Percentiles rank a stretch among this genome's conserved stretches.
Evolutionary conservation across 2,888 invertebrate species (phyloP).

Genomic region (Poecilobothrus nobilitatus): DNA sequence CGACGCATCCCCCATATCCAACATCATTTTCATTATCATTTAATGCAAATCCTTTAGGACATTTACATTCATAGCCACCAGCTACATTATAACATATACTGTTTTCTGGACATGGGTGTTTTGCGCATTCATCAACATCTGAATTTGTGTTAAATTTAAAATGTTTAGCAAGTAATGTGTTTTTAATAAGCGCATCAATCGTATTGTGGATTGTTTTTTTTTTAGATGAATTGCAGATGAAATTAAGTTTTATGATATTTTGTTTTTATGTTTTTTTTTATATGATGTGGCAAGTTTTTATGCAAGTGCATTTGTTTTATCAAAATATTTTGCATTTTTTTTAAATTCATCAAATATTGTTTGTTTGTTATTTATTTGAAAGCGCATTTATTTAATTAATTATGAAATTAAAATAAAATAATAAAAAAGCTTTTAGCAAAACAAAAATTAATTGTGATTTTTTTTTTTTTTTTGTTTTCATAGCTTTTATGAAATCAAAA

Average conservation of each 20-base stretch:
- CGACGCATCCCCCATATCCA: constrained; percentile 54
- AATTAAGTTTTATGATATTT: not conserved
- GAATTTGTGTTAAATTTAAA: constrained; percentile 21
- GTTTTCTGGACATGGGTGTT: constrained; percentile 59
- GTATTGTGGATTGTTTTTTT: not conserved
- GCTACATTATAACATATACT: constrained; percentile 66
- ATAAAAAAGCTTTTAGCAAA: not conserved
- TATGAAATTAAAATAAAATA: not conserved
- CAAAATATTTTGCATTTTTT: constrained; percentile 3
- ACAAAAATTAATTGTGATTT: not conserved
- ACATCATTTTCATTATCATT: constrained; percentile 29
- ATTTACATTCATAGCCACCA: constrained; percentile 67
- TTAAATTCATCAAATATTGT: not conserved
- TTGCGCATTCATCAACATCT: constrained; percentile 68
- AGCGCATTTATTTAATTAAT: not conserved
- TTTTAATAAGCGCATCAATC: not conserved
- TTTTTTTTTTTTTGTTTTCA: not conserved
- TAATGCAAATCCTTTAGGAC: constrained; percentile 60
- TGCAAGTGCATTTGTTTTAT: not conserved
- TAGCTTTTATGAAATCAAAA: not conserved
- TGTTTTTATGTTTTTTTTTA: not conserved
- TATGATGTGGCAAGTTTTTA: not conserved
- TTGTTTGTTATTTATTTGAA: not conserved
- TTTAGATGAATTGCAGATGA: not conserved
- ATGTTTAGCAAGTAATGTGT: not conserved